A percentile compares a stretch with the other conserved stretches of the same genome.
phyloP scores from a whole-genome alignment of 1,140 invertebrate species.

The Zaprionus africanus region DNA sequence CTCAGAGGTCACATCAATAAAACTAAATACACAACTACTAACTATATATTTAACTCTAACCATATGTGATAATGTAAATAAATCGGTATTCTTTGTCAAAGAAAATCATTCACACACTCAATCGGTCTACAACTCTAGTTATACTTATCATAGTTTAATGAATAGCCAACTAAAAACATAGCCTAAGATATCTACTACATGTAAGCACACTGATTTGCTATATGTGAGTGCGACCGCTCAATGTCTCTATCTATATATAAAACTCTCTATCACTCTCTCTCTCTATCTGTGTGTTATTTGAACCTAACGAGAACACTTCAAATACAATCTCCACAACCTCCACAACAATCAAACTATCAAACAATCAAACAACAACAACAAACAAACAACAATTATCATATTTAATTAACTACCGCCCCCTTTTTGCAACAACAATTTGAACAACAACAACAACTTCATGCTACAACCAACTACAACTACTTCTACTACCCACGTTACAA shows the following conservation, averaged over 20 bases:
- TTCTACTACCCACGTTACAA: constrained; percentile 81
- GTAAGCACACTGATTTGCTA: constrained; percentile 16
- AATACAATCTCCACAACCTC: constrained; percentile 27
- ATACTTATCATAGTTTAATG: constrained; percentile 5
- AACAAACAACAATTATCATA: constrained; percentile 62
- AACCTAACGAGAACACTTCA: constrained; percentile 22
- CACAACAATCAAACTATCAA: constrained; percentile 15
- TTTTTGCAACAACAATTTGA: constrained; percentile 67
- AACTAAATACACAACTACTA: constrained; percentile 13
- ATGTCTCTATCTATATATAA: neutral
- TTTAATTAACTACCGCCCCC: constrained; percentile 79
- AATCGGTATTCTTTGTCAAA: constrained; percentile 31
- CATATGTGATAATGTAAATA: constrained; percentile 55
- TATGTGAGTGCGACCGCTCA: constrained; percentile 14
- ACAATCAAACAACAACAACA: constrained; percentile 37
- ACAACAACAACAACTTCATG: constrained; percentile 83
- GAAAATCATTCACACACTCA: neutral
- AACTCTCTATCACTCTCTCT: neutral
- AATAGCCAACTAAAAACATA: neutral
- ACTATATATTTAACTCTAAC: neutral
- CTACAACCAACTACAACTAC: constrained; percentile 43
- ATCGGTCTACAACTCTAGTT: constrained; percentile 8
- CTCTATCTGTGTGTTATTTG: constrained; percentile 15
- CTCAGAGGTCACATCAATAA: constrained; percentile 41
- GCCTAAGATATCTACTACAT: constrained; percentile 24